Percentiles rank a stretch among this genome's conserved stretches.
Conservation (phyloP, 2,888 invertebrate genomes). For the Periphyllus acericola region DNA sequence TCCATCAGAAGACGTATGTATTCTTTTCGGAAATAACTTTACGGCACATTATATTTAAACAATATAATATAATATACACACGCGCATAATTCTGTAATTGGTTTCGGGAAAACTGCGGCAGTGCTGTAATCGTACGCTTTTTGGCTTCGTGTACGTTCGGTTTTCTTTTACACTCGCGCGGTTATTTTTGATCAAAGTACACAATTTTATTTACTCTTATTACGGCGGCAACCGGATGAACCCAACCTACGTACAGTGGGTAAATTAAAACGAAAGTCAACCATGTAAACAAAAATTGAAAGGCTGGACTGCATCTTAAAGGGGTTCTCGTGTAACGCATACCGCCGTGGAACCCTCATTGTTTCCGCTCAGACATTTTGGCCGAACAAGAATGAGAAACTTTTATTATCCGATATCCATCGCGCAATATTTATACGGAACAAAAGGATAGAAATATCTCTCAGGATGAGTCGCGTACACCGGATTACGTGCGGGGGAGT, state of each 20-base stretch:
- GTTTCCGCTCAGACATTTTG: not conserved
- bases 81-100: too few species aligned
- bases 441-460: conserved; percentile 6
- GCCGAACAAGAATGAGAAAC: not conserved
- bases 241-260: not conserved
- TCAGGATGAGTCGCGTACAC: not conserved
- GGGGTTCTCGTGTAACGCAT: not conserved
- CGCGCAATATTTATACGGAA: not conserved
- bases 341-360: not conserved
- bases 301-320: not conserved
- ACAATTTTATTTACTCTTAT: not conserved
- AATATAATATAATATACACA: too few species aligned
- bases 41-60: too few species aligned
- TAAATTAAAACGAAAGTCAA: not conserved
- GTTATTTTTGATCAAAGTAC: not conserved
- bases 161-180: not conserved
- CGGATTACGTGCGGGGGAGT: not conserved
- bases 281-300: conserved; percentile 2
- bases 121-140: too few species aligned
- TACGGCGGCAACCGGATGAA: not conserved
- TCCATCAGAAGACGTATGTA: too few species aligned
- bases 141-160: too few species aligned
- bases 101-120: too few species aligned
- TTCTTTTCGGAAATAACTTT: too few species aligned
- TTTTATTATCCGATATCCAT: conserved; percentile 12